Evolutionary conservation across 1,140 invertebrate species (phyloP).

Genomic region (Phenacoccus solenopsis): DNA sequence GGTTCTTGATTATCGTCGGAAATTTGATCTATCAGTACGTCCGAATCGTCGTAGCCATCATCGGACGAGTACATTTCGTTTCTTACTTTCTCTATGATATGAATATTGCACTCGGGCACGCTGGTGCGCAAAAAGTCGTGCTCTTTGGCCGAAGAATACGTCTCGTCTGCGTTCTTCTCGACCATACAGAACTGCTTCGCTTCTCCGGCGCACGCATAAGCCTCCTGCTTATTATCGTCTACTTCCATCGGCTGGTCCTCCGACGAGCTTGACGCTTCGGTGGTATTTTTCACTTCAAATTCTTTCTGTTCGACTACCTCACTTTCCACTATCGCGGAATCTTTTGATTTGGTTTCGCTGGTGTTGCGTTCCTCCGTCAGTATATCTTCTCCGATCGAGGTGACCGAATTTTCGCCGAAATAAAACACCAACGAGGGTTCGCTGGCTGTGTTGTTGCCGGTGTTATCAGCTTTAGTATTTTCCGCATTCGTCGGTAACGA

Average conservation of each 20-base stretch:
- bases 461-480: neutral
- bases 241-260: neutral
- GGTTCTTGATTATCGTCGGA: neutral
- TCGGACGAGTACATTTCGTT: neutral
- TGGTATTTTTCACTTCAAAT: neutral
- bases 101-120: neutral
- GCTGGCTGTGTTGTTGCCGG: neutral
- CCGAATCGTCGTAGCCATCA: neutral
- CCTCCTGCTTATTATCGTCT: neutral
- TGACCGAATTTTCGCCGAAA: slow-evolving; percentile 8
- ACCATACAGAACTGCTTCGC: neutral
- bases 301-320: neutral
- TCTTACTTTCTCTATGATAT: neutral
- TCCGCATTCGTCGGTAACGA: neutral
- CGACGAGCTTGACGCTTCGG: neutral
- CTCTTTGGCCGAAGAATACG: neutral
- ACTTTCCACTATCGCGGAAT: no score
- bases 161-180: neutral
- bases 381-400: neutral
- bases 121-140: neutral
- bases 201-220: neutral
- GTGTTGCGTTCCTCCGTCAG: neutral
- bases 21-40: neutral
- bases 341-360: neutral
- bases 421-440: slow-evolving; percentile 1